Evolutionary conservation across 2,888 invertebrate genomes (phyloP).

Genomic region (Hydroisotoma schaefferi): DNA sequence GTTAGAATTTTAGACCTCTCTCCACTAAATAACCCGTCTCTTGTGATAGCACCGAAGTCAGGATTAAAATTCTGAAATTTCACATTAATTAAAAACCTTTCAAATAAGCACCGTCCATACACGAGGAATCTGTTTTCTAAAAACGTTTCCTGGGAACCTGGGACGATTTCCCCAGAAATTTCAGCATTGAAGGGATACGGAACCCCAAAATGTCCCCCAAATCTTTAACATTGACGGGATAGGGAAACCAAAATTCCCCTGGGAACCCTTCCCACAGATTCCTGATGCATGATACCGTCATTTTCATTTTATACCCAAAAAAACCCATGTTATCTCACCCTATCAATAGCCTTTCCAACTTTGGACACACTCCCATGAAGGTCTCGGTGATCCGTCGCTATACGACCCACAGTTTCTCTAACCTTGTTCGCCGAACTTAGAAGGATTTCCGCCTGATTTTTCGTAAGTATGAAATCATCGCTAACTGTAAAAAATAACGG

Average conservation of each 20-base stretch:
- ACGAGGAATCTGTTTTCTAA: no score
- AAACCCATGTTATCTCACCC: constrained; percentile 53
- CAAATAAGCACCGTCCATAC: no score
- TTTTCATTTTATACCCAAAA: not conserved
- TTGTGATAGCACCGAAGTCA: constrained; percentile 83
- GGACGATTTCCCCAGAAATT: no score
- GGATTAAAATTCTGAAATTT: constrained; percentile 74
- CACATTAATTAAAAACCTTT: constrained; percentile 2
- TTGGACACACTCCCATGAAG: constrained; percentile 78
- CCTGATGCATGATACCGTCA: not conserved
- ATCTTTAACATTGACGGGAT: no score
- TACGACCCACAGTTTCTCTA: constrained; percentile 74
- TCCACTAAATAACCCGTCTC: constrained; percentile 75
- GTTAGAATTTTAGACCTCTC: constrained; percentile 70
- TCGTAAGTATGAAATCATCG: constrained; percentile 50
- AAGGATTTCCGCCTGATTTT: constrained; percentile 58
- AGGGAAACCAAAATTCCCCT: no score
- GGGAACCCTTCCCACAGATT: constrained; percentile 1
- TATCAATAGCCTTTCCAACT: constrained; percentile 94
- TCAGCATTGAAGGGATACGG: no score
- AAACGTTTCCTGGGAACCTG: no score
- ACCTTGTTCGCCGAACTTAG: constrained; percentile 72
- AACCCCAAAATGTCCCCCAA: no score
- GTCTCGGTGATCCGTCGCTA: constrained; percentile 79
- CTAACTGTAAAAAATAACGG: constrained; percentile 63